Conservation (phyloP, 1,140 invertebrate species). For the Panagrolaimus sp. region DNA sequence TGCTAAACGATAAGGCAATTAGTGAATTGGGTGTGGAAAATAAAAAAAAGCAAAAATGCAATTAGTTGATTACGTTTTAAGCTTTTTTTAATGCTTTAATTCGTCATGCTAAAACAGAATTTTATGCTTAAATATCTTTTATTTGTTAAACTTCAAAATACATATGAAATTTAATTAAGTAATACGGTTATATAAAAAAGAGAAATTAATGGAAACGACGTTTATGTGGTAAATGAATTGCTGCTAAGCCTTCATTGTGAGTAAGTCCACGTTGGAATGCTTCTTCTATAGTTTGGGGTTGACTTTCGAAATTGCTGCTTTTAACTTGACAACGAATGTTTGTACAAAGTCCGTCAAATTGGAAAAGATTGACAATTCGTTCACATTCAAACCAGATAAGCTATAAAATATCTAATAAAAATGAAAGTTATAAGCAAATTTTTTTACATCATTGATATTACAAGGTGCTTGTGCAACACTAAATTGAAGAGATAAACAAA, state of each 20-base stretch:
- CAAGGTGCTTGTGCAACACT: not conserved
- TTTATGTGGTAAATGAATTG: not conserved
- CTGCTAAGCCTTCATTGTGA: not conserved
- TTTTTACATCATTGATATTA: not conserved
- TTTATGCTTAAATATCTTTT: no score
- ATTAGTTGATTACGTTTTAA: not conserved
- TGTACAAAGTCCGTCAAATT: not conserved
- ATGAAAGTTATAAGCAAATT: not conserved
- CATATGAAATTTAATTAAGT: not conserved
- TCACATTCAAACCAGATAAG: conserved; percentile 13
- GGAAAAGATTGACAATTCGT: not conserved
- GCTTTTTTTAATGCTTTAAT: not conserved
- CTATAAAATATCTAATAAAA: not conserved
- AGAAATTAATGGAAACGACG: not conserved
- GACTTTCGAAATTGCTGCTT: not conserved
- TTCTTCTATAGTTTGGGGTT: not conserved
- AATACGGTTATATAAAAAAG: not conserved
- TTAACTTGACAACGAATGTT: not conserved
- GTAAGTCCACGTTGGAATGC: no score
- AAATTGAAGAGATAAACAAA: conserved; percentile 2
- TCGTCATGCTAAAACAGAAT: not conserved
- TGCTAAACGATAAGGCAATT: not conserved
- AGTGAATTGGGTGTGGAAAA: conserved; percentile 6
- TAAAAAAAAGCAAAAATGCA: not conserved
- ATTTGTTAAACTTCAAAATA: not conserved